Conservation (phyloP, 2,888 invertebrate genomes). For the Eristalis pertinax region DNA sequence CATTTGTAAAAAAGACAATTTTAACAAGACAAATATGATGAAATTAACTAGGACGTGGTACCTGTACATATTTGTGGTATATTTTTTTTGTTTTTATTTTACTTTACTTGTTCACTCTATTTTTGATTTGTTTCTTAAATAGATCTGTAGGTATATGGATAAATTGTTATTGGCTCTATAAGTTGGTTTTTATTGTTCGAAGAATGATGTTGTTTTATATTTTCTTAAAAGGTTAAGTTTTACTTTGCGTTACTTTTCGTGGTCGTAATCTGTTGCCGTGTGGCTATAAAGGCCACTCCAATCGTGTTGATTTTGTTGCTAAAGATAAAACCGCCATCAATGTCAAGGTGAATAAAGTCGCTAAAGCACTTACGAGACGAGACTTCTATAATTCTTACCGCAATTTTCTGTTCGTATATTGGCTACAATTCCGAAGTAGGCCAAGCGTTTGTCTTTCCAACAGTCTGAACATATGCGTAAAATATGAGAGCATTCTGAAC, state of each 20-base stretch:
- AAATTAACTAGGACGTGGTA: slow-evolving; percentile 53
- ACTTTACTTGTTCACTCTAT: not conserved
- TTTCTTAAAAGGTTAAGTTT: not conserved
- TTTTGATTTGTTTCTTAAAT: not conserved
- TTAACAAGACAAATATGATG: slow-evolving; percentile 17
- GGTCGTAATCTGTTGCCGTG: too few relatives aligned
- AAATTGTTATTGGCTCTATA: slow-evolving; percentile 1
- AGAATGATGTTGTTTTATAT: slow-evolving; percentile 4
- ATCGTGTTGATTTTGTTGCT: too few relatives aligned
- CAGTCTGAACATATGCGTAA: too few relatives aligned
- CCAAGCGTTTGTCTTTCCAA: too few relatives aligned
- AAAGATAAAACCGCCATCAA: too few relatives aligned
- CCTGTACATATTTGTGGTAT: slow-evolving; percentile 57
- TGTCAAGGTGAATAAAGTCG: too few relatives aligned
- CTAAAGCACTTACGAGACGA: too few relatives aligned
- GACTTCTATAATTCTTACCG: too few relatives aligned
- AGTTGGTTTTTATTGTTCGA: not conserved
- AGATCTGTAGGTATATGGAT: slow-evolving; percentile 1
- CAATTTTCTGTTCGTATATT: too few relatives aligned
- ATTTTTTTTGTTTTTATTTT: slow-evolving; percentile 4
- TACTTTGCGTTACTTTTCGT: not conserved
- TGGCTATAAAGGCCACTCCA: too few relatives aligned
- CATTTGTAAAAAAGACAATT: not conserved
- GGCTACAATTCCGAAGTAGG: too few relatives aligned
- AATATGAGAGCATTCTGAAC: too few relatives aligned